Percentiles rank a stretch among this genome's conserved stretches.
These are phyloP conservation scores for Ageneiosus marmoratus DNA, from an alignment of 2,113 vertebrate genomes.

Conservation along the genomic window DNA sequence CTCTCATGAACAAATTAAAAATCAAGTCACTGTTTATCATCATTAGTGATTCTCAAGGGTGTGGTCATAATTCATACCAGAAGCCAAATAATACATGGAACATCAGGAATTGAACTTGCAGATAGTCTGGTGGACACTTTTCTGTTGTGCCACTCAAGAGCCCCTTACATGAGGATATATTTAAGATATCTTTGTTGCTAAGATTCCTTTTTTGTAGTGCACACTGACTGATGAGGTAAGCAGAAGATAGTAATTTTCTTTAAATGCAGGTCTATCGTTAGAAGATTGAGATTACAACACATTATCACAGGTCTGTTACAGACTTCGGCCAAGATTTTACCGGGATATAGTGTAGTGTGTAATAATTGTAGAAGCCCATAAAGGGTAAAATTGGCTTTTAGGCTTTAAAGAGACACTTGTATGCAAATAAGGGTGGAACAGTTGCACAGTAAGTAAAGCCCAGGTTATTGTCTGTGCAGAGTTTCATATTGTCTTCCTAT, in stretches of 20 bases:
- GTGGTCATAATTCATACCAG: too few species aligned
- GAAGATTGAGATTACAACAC: not conserved
- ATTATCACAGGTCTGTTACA: not conserved
- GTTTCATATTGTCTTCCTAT: not conserved
- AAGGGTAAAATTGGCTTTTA: not conserved
- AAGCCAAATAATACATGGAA: too few species aligned
- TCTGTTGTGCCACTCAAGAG: too few species aligned
- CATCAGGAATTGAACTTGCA: too few species aligned
- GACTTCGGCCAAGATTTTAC: not conserved
- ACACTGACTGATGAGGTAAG: not conserved
- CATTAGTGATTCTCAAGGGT: too few species aligned
- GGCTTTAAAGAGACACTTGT: not conserved
- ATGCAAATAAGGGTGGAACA: not conserved
- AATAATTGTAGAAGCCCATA: not conserved
- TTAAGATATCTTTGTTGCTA: not conserved
- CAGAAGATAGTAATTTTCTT: not conserved
- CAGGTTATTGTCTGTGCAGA: not conserved
- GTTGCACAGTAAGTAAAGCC: not conserved
- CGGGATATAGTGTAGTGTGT: not conserved
- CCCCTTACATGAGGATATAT: not conserved
- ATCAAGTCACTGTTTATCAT: too few species aligned
- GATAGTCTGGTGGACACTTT: too few species aligned
- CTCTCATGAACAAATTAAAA: too few species aligned
- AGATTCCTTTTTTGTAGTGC: not conserved
- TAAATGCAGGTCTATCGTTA: not conserved